A percentile compares a stretch with the other conserved stretches of the same genome.
Conservation (phyloP, 2,888 invertebrate genomes). For the Cacoxenus indagator region DNA sequence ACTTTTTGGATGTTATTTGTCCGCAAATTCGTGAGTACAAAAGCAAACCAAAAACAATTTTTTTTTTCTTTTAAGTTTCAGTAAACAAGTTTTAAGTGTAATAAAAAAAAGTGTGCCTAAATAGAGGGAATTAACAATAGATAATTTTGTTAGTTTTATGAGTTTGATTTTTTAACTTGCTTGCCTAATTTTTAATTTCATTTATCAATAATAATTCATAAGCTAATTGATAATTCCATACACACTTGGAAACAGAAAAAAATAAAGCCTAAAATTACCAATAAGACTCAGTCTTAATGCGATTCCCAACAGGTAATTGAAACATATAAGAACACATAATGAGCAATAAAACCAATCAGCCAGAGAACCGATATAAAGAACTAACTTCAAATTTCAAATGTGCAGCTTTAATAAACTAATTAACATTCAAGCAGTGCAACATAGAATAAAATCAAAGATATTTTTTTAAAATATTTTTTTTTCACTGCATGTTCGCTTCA, state of each 20-base stretch:
- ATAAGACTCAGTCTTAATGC: constrained; percentile 39
- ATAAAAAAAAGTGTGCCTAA: too few relatives aligned
- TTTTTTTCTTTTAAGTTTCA: neutral
- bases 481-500: neutral
- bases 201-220: neutral
- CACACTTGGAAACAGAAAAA: neutral
- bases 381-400: too few relatives aligned
- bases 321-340: constrained; percentile 39
- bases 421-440: neutral
- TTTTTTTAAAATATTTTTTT: too few relatives aligned
- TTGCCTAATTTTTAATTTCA: neutral
- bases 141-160: too few relatives aligned
- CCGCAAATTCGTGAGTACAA: too few relatives aligned
- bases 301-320: constrained; percentile 37
- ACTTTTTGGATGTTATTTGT: too few relatives aligned
- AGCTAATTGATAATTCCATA: neutral
- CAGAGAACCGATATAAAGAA: neutral
- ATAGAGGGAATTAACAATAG: too few relatives aligned
- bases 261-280: constrained; percentile 32
- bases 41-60: too few relatives aligned
- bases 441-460: too few relatives aligned
- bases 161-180: neutral
- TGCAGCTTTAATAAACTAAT: neutral
- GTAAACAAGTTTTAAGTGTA: neutral
- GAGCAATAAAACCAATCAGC: constrained; percentile 1